Evolutionary conservation across 2,888 invertebrate genomes (phyloP).

Genomic region (Ormyrus labotus): DNA sequence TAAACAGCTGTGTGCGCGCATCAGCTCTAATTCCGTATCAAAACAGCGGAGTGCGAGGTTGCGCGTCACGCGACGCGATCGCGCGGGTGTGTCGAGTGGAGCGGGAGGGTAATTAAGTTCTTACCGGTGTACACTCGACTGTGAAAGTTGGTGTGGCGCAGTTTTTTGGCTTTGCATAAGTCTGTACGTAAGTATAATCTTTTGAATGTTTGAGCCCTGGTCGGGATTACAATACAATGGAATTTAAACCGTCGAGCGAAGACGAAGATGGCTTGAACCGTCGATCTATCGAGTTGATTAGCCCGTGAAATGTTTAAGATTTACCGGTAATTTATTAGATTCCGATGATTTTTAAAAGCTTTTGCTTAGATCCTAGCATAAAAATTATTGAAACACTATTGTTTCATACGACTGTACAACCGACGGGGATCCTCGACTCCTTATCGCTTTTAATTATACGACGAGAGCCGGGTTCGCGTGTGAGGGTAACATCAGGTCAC

Average conservation of each 20-base stretch:
- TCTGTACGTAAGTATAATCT: too few relatives aligned
- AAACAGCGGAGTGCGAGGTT: conserved; percentile 16
- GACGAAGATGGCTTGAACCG: too few relatives aligned
- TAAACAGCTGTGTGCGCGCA: conserved; percentile 48
- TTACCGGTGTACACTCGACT: conserved; percentile 1
- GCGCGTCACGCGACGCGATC: conserved; percentile 44
- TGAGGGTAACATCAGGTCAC: not conserved
- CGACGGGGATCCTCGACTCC: not conserved
- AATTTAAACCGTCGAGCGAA: too few relatives aligned
- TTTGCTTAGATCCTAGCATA: too few relatives aligned
- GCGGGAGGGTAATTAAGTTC: conserved; percentile 39
- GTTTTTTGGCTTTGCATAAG: not conserved
- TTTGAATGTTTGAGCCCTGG: too few relatives aligned
- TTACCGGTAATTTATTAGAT: too few relatives aligned
- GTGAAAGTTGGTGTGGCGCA: not conserved
- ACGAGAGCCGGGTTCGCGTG: conserved; percentile 37
- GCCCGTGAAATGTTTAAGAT: too few relatives aligned
- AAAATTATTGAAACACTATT: not conserved
- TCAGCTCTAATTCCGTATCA: conserved; percentile 40
- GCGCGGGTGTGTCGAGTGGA: conserved; percentile 47
- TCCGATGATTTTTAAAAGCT: too few relatives aligned
- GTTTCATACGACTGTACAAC: not conserved
- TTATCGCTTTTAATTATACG: conserved; percentile 49
- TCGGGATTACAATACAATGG: too few relatives aligned
- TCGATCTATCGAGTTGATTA: too few relatives aligned